These are phyloP conservation scores for Anolis carolinensis DNA, from an alignment of 2,113 vertebrate genomes.

Conservation along the genomic window DNA sequence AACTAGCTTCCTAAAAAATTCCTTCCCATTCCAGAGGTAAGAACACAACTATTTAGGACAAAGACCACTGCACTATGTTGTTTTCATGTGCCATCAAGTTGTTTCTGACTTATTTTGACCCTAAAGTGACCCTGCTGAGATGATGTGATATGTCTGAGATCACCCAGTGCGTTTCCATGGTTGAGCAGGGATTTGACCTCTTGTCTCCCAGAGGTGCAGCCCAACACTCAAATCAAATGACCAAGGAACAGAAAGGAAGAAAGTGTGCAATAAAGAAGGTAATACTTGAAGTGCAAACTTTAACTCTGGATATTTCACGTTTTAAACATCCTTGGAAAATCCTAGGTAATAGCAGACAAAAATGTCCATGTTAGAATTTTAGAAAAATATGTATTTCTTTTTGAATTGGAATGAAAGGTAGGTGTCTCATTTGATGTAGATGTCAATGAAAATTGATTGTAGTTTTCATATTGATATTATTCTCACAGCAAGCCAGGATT, in stretches of 20 bases:
- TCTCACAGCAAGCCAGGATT: slow-evolving; percentile 18
- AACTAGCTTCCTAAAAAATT: not conserved
- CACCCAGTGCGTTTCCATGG: too few relatives aligned
- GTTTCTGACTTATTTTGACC: too few relatives aligned
- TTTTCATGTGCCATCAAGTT: too few relatives aligned
- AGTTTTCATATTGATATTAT: not conserved
- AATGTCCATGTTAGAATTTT: not conserved
- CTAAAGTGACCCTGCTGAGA: too few relatives aligned
- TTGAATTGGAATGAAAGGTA: not conserved
- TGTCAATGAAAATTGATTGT: not conserved
- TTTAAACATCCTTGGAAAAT: not conserved
- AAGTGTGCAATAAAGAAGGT: not conserved
- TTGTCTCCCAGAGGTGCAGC: too few relatives aligned
- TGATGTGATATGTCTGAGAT: too few relatives aligned
- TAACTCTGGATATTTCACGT: too few relatives aligned
- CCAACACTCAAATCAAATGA: not conserved
- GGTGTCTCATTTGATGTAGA: not conserved
- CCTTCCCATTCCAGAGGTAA: not conserved
- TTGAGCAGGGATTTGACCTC: too few relatives aligned
- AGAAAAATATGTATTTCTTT: not conserved
- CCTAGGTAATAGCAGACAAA: not conserved
- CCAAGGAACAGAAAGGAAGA: not conserved
- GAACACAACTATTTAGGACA: not conserved
- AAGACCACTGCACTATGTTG: not conserved
- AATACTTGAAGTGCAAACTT: not conserved